Percentiles rank a stretch among this genome's conserved stretches.
Conservation (phyloP, 2,797 vertebrate genomes). For the Alauda arvensis region DNA sequence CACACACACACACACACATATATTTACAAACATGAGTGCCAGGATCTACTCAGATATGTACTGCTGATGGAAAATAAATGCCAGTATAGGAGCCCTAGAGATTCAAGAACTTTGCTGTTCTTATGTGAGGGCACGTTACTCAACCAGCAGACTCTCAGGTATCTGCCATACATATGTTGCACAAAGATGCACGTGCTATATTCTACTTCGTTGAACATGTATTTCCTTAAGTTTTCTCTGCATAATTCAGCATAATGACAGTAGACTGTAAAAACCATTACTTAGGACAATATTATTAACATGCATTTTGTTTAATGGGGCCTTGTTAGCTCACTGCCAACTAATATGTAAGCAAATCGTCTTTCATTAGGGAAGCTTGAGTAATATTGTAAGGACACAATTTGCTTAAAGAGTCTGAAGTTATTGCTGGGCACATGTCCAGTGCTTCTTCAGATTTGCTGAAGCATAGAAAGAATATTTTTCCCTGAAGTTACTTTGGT, state of each 20-base stretch:
- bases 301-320: neutral
- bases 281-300: constrained; percentile 5
- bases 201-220: neutral
- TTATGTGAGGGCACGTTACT: neutral
- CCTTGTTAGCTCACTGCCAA: neutral
- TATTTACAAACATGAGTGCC: neutral
- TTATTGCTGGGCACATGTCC: neutral
- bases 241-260: constrained; percentile 3
- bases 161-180: neutral
- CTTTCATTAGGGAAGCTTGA: neutral
- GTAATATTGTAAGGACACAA: neutral
- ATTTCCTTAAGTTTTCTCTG: neutral
- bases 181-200: neutral
- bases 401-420: neutral
- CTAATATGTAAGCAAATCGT: neutral
- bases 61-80: neutral
- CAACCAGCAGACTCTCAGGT: neutral
- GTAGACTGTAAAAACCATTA: neutral
- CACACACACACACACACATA: neutral
- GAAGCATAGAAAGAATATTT: neutral
- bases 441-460: neutral
- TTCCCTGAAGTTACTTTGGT: neutral
- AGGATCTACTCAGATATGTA: neutral
- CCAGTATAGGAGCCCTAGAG: neutral
- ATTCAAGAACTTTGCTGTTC: neutral